These are phyloP conservation scores for Alfaro cultratus DNA, from an alignment of 2,797 vertebrate species.

Conservation along the genomic window DNA sequence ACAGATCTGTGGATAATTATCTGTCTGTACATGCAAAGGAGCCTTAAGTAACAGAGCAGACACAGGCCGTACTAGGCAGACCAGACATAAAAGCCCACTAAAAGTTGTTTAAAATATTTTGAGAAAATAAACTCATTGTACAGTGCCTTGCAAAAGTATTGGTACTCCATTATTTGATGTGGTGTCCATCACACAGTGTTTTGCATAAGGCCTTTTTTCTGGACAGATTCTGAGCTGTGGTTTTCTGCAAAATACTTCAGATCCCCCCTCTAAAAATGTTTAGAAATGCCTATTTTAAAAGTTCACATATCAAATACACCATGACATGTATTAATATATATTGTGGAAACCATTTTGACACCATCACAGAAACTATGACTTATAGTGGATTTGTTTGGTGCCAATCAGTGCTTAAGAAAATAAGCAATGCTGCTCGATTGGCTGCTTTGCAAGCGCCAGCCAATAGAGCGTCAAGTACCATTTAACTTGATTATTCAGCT, in stretches of 20 bases:
- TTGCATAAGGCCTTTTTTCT: not conserved
- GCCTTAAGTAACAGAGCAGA: constrained; percentile 28
- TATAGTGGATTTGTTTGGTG: not conserved
- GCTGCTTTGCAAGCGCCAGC: not conserved
- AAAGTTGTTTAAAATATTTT: constrained; percentile 14
- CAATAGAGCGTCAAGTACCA: not conserved
- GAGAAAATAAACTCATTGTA: constrained; percentile 1
- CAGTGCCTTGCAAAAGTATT: not conserved
- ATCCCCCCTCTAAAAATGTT: not conserved
- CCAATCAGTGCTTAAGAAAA: not conserved
- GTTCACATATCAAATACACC: not conserved
- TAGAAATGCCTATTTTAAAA: not conserved
- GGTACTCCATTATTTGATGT: not conserved
- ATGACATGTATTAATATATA: not conserved
- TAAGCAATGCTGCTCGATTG: not conserved
- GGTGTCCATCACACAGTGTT: not conserved
- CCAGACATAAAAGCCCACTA: constrained; percentile 25
- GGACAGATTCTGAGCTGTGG: not conserved
- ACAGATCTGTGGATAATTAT: constrained; percentile 58
- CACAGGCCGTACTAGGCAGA: constrained; percentile 18
- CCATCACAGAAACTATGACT: not conserved
- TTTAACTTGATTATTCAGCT: not conserved
- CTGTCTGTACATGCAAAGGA: constrained; percentile 44
- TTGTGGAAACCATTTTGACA: not conserved
- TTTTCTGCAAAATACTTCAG: not conserved